Conservation (phyloP, 2,113 vertebrate genomes). For the Semicossyphus pulcher region DNA sequence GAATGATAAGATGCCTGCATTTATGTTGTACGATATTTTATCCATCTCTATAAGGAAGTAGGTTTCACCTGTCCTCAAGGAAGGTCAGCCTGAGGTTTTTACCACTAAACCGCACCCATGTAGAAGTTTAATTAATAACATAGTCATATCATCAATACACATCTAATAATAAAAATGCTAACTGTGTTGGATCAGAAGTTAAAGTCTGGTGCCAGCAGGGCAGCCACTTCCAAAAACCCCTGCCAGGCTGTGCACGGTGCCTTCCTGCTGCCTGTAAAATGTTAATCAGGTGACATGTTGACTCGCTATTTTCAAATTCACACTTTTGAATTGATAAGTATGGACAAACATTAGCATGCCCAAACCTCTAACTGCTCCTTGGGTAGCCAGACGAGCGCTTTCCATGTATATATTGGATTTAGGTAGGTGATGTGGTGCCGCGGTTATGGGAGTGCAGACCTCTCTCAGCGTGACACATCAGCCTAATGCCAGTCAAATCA, state of each 20-base stretch:
- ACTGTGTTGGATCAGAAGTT: neutral
- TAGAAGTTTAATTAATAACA: neutral
- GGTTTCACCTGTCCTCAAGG: neutral
- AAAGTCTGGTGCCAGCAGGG: neutral
- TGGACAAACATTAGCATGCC: neutral
- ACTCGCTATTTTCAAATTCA: neutral
- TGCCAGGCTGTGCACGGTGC: neutral
- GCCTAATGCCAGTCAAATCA: conserved; percentile 42
- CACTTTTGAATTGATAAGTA: neutral
- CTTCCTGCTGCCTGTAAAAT: neutral
- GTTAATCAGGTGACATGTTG: neutral
- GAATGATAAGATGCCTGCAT: neutral
- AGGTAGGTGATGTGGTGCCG: neutral
- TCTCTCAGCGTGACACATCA: conserved; percentile 32
- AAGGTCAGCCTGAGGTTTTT: conserved; percentile 7
- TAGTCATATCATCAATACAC: neutral
- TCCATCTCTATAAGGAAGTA: neutral
- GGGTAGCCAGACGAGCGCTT: neutral
- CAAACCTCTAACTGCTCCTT: neutral
- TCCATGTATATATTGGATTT: neutral
- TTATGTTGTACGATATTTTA: conserved; percentile 5
- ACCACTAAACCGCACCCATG: neutral
- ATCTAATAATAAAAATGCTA: neutral
- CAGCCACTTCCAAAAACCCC: neutral
- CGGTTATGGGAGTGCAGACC: conserved; percentile 11